Evolutionary conservation across 2,888 invertebrate species (phyloP).

Genomic region (Sussaba pulchella): DNA sequence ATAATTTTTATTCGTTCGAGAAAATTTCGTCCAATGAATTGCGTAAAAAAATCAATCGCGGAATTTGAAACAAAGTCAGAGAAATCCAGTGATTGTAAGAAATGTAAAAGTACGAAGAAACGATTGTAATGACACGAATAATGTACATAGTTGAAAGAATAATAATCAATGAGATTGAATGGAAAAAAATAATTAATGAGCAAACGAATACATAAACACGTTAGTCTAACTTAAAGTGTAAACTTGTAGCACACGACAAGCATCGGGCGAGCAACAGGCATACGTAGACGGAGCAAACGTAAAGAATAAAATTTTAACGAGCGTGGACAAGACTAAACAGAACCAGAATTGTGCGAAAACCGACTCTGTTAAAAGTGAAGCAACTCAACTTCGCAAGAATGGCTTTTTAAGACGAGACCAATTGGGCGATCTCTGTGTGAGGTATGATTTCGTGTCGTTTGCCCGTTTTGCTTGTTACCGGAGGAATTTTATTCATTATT

Average conservation of each 20-base stretch:
- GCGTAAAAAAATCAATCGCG: neutral
- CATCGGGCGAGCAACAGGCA: slow-evolving; percentile 81
- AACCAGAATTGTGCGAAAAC: slow-evolving; percentile 79
- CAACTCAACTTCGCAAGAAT: slow-evolving; percentile 81
- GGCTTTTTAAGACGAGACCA: slow-evolving; percentile 83
- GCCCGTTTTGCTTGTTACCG: slow-evolving; percentile 73
- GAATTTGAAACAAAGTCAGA: neutral
- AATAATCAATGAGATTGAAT: neutral
- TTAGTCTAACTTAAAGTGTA: slow-evolving; percentile 49
- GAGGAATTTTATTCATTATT: slow-evolving; percentile 38
- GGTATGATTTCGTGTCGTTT: slow-evolving; percentile 82
- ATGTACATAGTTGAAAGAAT: slow-evolving; percentile 1
- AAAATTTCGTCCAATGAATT: no score
- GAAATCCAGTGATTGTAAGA: neutral
- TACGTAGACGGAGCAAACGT: slow-evolving; percentile 80
- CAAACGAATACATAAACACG: slow-evolving; percentile 32
- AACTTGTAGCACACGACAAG: slow-evolving; percentile 82
- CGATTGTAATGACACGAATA: slow-evolving; percentile 17
- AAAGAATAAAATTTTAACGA: slow-evolving; percentile 82
- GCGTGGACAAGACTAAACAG: slow-evolving; percentile 79
- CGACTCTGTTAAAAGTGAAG: slow-evolving; percentile 78
- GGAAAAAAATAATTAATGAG: slow-evolving; percentile 1
- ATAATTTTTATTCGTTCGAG: neutral
- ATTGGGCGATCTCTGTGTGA: slow-evolving; percentile 84
- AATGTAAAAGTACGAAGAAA: slow-evolving; percentile 3